Evolutionary conservation across 2,797 vertebrate species (phyloP), one percentile per base, ranked within the genome.

Genomic region (Falco peregrinus): DNA sequence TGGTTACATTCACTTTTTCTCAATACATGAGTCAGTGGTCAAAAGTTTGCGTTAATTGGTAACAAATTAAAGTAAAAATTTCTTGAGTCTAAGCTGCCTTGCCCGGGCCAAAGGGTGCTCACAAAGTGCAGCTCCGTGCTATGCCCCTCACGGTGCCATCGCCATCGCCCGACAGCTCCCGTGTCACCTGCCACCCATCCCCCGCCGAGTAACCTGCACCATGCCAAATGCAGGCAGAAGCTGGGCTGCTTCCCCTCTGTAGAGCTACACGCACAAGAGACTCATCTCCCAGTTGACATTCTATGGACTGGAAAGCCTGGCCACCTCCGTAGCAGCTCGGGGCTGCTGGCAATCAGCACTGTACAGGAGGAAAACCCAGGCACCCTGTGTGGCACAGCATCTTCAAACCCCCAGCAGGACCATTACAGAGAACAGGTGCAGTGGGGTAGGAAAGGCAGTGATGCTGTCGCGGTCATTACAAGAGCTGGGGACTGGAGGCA

Each of bases 71-170:
- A 41, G 39, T 41, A 41, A 41, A 63, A 69, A 25, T 21, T 8
- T 59, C 8, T 59, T 11, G 15, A 19, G 25, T 8, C 37, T 20
- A 25, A 50, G 43, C 21, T 47, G 14, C 31, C 60, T 18, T 61
- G 59, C 53, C 47, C 19, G 5, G 5, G 4, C 9, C 29, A 33
- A 43, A 29, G 37, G 39, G 35, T 17, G 28, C 53, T 45, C 47
- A 18, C 6, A 5, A 26, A 37, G 48, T 1, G 4, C 50, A 21
- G 35, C 5, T 11, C 29, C 10, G 0, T 1, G 24, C 53, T 13
- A 54, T 5, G 0, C 6, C 35, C 24, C n/a, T 3, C 0, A 10
- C 11, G 18, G 39, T 7, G 13, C 26, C 1, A 0, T 41, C 6
- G 13, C 26, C 2, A 0, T 41, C 2, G 0, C 5, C 28, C 17